Evolutionary conservation across 1,140 invertebrate species (phyloP).

Genomic region (Popillia japonica): DNA sequence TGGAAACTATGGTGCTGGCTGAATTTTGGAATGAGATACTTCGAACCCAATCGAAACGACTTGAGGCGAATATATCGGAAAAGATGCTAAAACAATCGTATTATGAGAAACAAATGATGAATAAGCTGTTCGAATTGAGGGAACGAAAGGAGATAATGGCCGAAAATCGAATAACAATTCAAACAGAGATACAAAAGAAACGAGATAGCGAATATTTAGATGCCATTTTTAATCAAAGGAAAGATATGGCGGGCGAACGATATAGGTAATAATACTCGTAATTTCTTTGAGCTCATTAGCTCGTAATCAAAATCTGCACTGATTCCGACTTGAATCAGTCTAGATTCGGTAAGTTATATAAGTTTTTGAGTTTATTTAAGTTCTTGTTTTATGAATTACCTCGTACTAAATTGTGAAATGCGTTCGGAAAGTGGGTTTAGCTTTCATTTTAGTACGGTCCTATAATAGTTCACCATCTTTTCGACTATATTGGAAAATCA

Average conservation of each 20-base stretch:
- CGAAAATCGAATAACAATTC: conserved; percentile 62
- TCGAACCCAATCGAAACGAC: conserved; percentile 60
- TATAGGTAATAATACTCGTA: conserved; percentile 13
- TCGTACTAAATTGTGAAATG: no score
- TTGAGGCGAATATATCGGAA: conserved; percentile 63
- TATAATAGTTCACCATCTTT: no score
- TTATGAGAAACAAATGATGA: conserved; percentile 70
- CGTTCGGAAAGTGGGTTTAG: no score
- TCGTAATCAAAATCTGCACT: no score
- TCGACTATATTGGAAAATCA: no score
- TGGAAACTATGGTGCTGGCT: conserved; percentile 56
- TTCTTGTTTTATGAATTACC: no score
- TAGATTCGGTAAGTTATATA: no score
- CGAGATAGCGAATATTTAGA: conserved; percentile 62
- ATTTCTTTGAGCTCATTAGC: no score
- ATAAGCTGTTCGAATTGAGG: conserved; percentile 67
- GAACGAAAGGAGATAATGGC: conserved; percentile 64
- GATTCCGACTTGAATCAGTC: no score
- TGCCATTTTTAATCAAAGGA: conserved; percentile 61
- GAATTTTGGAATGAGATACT: conserved; percentile 58
- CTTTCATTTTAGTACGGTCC: no score
- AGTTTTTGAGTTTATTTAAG: no score
- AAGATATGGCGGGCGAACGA: conserved; percentile 60
- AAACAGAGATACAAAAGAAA: conserved; percentile 61
- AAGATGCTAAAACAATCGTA: conserved; percentile 67